A percentile compares a stretch with the other conserved stretches of the same genome.
Conservation (phyloP, 2,888 invertebrate species). For the Patella depressa region DNA sequence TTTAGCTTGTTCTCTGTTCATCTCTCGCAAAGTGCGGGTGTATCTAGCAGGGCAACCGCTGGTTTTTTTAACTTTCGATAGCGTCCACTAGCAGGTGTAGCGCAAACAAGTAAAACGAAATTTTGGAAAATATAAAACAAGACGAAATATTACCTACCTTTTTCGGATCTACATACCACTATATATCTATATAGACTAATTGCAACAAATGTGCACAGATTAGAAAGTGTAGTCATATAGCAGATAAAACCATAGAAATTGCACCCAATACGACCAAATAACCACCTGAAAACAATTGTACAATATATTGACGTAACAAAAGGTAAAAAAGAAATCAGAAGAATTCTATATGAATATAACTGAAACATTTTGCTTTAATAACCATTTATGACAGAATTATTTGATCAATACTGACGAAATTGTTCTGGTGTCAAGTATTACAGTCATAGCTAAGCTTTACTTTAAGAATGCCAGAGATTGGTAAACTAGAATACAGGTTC, state of each 20-base stretch:
- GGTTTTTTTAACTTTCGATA: too few species aligned
- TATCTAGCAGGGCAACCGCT: too few species aligned
- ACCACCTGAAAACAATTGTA: slow-evolving; percentile 29
- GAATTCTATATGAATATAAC: background rate
- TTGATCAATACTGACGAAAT: too few species aligned
- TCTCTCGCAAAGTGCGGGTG: too few species aligned
- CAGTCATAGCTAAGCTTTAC: too few species aligned
- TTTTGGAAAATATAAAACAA: too few species aligned
- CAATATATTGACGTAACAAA: background rate
- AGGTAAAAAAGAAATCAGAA: background rate
- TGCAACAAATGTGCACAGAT: slow-evolving; percentile 31
- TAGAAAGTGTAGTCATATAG: slow-evolving; percentile 26
- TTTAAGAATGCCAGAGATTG: too few species aligned
- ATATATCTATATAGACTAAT: slow-evolving; percentile 31
- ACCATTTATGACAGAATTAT: background rate
- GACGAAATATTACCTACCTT: slow-evolving; percentile 13
- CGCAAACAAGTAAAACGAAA: too few species aligned
- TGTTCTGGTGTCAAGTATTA: too few species aligned
- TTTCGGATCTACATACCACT: slow-evolving; percentile 20
- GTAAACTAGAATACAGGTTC: too few species aligned
- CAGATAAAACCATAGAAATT: slow-evolving; percentile 31
- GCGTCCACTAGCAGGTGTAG: too few species aligned
- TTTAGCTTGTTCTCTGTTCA: too few species aligned
- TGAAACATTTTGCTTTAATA: background rate
- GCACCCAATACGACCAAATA: slow-evolving; percentile 28